Percentiles rank a stretch among this genome's conserved stretches.
Conservation (phyloP, 2,888 invertebrate genomes). For the Phrixothrix hirtus region DNA sequence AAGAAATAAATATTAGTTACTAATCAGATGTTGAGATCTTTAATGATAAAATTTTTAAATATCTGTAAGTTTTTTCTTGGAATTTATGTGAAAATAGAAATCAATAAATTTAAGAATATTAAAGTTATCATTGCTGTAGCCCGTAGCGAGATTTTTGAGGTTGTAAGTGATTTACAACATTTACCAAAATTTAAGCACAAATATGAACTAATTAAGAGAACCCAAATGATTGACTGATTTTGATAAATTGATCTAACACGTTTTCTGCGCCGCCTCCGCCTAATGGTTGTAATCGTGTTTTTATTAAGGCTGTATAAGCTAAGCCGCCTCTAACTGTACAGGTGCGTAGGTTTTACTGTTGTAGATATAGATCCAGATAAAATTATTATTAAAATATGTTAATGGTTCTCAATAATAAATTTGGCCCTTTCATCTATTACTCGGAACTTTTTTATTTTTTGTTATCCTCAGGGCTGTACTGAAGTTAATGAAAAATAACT, state of each 20-base stretch:
- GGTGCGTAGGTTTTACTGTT: conserved; percentile 11
- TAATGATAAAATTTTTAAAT: background rate
- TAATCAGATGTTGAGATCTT: background rate
- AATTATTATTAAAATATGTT: conserved; percentile 12
- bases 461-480: background rate
- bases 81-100: background rate
- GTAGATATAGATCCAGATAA: conserved; percentile 17
- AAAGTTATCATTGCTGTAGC: too few species aligned
- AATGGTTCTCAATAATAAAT: conserved; percentile 7
- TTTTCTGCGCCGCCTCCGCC: conserved; percentile 23
- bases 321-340: conserved; percentile 14
- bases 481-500: background rate
- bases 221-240: conserved; percentile 21
- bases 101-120: background rate
- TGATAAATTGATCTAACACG: conserved; percentile 12
- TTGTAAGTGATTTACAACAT: too few species aligned
- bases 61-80: background rate
- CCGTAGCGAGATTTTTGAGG: too few species aligned
- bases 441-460: background rate
- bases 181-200: too few species aligned
- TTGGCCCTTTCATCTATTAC: conserved; percentile 7
- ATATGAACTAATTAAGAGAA: too few species aligned
- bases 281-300: conserved; percentile 14
- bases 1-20: background rate
- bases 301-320: conserved; percentile 7